Evolutionary conservation across 2,797 vertebrate species (phyloP), one percentile per base, ranked within the genome.

Genomic region (Vireo griseus): DNA sequence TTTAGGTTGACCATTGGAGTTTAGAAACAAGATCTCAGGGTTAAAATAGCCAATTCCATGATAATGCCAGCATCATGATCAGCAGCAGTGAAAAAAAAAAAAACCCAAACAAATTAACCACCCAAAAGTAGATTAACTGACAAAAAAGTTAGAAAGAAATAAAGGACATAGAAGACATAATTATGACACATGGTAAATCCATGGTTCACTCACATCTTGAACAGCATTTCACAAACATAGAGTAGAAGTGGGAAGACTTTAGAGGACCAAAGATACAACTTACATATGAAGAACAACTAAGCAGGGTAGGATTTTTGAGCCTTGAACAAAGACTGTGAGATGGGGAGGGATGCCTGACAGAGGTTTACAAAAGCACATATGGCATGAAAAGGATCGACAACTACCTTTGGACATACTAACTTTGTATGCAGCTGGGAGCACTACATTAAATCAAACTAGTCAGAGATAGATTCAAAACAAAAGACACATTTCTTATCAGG

Each of bases 81-180:
- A 89, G 11, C 31, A 75, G 9, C 28, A 45, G 62, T 16, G n/a
- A 42, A 42, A 42, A 42, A 17, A 24, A 35, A 33, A 40, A n/a
- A 33, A n/a, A 25, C 20, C 1, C 4, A 17, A 58, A 6, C 2
- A 40, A 42, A 42, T 13, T 24, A 35, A 1, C 5, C 4, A 44
- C 18, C 15, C 13, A 45, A 42, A 13, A 25, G 17, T 3, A 35
- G 9, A 73, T 66, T 12, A 67, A 58, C 15, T 24, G 31, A 52
- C 20, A 62, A 84, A 91, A 63, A 71, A 33, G 3, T 55, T 20
- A 55, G 13, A 89, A 72, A 79, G 19, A 12, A 86, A 44, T 13
- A 69, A 67, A 74, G n/a, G 10, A 78, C 21, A 89, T 3, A 62
- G 33, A 66, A 91, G 67, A 74, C 3, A n/a, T 18, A 37, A 59